phyloP scores from a whole-genome alignment of 2,113 vertebrate species.

The Pipra filicauda region DNA sequence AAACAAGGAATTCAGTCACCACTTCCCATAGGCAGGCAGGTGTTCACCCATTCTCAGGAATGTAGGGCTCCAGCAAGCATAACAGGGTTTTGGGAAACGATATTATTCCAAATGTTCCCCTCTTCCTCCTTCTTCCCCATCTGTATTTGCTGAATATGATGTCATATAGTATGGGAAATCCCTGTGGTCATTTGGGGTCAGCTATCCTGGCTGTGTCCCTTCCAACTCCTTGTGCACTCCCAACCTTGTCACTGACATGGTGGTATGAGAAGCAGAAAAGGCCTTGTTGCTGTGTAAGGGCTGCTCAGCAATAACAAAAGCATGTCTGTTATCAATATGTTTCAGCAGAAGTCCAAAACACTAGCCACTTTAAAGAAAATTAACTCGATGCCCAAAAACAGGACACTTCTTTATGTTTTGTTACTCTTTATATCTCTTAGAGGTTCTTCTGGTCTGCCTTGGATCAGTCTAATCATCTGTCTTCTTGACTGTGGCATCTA shows the following conservation, averaged over 20 bases:
- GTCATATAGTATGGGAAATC: neutral
- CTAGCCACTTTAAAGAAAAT: neutral
- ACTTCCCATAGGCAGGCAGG: neutral
- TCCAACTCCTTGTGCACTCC: fast-evolving
- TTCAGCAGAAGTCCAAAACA: neutral
- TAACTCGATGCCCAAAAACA: neutral
- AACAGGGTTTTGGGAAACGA: fast-evolving
- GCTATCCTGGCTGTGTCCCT: neutral
- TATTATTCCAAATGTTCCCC: fast-evolving
- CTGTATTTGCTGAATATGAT: neutral
- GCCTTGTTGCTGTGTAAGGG: neutral
- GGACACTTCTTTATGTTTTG: neutral
- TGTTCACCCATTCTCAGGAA: neutral
- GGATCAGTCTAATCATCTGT: neutral
- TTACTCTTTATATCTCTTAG: neutral
- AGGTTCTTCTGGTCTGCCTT: neutral
- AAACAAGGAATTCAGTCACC: neutral
- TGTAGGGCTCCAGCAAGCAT: fast-evolving
- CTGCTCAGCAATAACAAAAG: neutral
- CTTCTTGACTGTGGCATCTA: neutral
- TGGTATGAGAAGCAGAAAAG: neutral
- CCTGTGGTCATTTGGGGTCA: neutral
- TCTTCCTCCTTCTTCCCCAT: neutral
- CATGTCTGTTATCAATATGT: neutral
- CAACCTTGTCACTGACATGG: fast-evolving